Conservation (phyloP, 2,888 invertebrate species). For the Drosophila gaucha region DNA sequence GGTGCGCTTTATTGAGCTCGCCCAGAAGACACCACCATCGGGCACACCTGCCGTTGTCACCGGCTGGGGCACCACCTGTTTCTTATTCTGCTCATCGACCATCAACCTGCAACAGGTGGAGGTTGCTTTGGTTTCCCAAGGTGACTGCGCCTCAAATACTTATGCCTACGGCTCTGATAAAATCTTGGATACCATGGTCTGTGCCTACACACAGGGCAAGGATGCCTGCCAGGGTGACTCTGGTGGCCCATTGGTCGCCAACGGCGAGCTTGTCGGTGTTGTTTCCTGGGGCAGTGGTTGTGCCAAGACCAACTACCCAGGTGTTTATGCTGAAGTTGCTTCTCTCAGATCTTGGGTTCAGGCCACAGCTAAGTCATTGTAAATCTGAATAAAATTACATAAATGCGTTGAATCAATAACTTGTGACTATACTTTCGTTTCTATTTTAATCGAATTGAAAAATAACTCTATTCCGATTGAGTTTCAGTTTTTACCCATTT, state of each 20-base stretch:
- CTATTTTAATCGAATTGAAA: too few species aligned
- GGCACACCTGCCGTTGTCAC: slow-evolving; percentile 79
- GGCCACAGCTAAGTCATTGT: slow-evolving; percentile 35
- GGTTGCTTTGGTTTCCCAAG: slow-evolving; percentile 53
- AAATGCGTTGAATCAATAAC: not conserved
- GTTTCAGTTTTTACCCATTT: too few species aligned
- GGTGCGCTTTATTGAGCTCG: slow-evolving; percentile 68
- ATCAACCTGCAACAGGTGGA: slow-evolving; percentile 51
- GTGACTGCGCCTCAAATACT: slow-evolving; percentile 25
- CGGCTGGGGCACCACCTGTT: slow-evolving; percentile 83
- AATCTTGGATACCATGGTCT: slow-evolving; percentile 80
- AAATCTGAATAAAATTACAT: slow-evolving; percentile 31
- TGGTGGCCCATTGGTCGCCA: slow-evolving; percentile 83
- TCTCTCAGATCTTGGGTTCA: slow-evolving; percentile 65
- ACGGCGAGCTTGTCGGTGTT: slow-evolving; percentile 75
- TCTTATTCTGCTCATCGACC: slow-evolving; percentile 48
- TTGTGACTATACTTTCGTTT: too few species aligned
- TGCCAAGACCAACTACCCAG: slow-evolving; percentile 77
- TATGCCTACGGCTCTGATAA: slow-evolving; percentile 58
- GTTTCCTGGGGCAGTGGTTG: slow-evolving; percentile 84
- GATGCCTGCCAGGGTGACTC: slow-evolving; percentile 84
- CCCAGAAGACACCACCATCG: slow-evolving; percentile 59
- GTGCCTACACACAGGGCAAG: slow-evolving; percentile 73
- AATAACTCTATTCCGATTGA: too few species aligned
- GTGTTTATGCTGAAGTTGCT: slow-evolving; percentile 81